Conservation (phyloP, 2,113 vertebrate species). For the Myotis yumanensis region DNA sequence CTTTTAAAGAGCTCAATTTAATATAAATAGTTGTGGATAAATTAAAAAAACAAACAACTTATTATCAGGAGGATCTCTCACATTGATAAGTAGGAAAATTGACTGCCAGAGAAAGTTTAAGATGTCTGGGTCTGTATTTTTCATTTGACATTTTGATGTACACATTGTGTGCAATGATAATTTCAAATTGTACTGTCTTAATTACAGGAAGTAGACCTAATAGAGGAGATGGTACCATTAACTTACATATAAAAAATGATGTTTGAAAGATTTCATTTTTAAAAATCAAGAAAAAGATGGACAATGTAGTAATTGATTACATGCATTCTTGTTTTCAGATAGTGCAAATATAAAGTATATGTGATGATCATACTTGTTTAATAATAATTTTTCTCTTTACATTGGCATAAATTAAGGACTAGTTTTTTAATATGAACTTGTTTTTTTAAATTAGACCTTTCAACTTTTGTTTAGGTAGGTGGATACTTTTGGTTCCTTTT, state of each 20-base stretch:
- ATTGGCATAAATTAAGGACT: slow-evolving; percentile 32
- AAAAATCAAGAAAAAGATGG: slow-evolving; percentile 23
- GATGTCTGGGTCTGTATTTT: slow-evolving; percentile 13
- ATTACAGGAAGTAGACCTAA: background rate
- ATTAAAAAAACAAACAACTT: slow-evolving; percentile 35
- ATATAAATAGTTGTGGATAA: background rate
- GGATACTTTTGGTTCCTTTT: slow-evolving; percentile 32
- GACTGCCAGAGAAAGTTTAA: slow-evolving; percentile 18
- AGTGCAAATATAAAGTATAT: background rate
- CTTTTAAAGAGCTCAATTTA: slow-evolving; percentile 3
- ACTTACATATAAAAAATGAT: slow-evolving; percentile 14
- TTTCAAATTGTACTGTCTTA: background rate
- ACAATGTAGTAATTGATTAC: background rate
- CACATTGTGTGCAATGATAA: background rate
- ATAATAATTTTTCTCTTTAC: background rate
- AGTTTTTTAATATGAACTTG: slow-evolving; percentile 32
- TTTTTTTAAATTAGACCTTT: slow-evolving; percentile 21
- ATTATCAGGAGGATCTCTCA: background rate
- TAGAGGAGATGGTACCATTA: background rate
- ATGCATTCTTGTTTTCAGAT: slow-evolving; percentile 15
- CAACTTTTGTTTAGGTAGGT: background rate
- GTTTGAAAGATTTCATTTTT: slow-evolving; percentile 42
- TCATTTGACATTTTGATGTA: background rate
- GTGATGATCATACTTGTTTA: slow-evolving; percentile 25
- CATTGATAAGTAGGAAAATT: background rate